Evolutionary conservation across 2,113 vertebrate species (phyloP).

Genomic region (Pseudorasbora parva): DNA sequence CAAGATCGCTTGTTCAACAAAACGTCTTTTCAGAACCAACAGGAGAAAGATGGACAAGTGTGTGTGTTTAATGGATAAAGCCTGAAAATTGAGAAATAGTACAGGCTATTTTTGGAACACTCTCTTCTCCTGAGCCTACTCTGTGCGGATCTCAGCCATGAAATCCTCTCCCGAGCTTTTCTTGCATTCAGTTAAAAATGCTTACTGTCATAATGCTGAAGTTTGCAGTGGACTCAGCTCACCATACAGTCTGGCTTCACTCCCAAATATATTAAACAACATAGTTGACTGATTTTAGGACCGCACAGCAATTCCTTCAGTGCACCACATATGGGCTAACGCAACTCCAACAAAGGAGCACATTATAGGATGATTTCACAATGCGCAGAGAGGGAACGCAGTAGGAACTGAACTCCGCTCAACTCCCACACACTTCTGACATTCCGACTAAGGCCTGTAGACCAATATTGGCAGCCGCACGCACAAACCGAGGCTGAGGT

Average conservation of each 20-base stretch:
- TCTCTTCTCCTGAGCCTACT: not conserved
- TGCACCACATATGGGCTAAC: constrained; percentile 31
- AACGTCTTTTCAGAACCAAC: not conserved
- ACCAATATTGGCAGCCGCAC: constrained; percentile 62
- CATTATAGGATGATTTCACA: constrained; percentile 58
- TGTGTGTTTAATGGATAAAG: constrained; percentile 1
- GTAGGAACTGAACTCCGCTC: constrained; percentile 73
- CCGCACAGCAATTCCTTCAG: constrained; percentile 19
- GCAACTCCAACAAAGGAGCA: constrained; percentile 45
- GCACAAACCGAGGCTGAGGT: constrained; percentile 65
- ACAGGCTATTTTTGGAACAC: not conserved
- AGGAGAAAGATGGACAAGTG: not conserved
- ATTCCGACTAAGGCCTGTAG: constrained; percentile 76
- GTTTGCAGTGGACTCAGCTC: constrained; percentile 27
- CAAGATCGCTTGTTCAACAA: constrained; percentile 38
- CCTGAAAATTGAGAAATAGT: constrained; percentile 17
- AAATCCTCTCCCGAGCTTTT: constrained; percentile 1
- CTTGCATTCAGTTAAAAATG: constrained; percentile 30
- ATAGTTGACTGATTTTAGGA: constrained; percentile 41
- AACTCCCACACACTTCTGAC: constrained; percentile 72
- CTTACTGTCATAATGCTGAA: constrained; percentile 1
- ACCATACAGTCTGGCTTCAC: constrained; percentile 3
- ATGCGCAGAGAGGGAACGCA: constrained; percentile 63
- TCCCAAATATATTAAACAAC: constrained; percentile 19
- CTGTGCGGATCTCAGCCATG: constrained; percentile 18